Evolutionary conservation across 2,888 invertebrate species (phyloP).

Genomic region (Drosophila mercatorum): DNA sequence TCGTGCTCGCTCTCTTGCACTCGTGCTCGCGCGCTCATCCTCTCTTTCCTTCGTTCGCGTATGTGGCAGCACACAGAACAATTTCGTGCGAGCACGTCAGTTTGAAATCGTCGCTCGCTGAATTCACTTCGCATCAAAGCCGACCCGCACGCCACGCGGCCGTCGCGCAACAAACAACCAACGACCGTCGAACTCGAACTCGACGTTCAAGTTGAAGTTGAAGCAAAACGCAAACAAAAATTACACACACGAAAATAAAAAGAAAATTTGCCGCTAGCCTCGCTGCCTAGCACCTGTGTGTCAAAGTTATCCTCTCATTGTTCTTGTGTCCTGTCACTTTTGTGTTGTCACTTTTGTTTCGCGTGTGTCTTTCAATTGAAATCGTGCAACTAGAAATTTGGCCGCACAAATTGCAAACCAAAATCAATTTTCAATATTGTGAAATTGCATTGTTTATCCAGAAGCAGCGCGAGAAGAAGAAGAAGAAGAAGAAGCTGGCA

Average conservation of each 20-base stretch:
- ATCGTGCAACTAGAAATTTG: constrained; percentile 37
- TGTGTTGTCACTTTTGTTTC: constrained; percentile 23
- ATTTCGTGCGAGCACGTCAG: constrained; percentile 54
- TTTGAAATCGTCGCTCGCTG: constrained; percentile 80
- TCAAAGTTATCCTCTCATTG: constrained; percentile 29
- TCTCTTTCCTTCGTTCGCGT: constrained; percentile 16
- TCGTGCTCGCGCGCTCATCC: constrained; percentile 5
- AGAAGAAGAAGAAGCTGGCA: not conserved
- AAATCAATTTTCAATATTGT: constrained; percentile 48
- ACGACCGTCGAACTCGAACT: constrained; percentile 53
- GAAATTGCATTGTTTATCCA: constrained; percentile 28
- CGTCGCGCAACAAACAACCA: constrained; percentile 65
- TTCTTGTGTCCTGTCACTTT: constrained; percentile 37
- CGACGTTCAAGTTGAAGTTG: constrained; percentile 41
- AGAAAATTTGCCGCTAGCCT: constrained; percentile 47
- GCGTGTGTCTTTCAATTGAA: constrained; percentile 49
- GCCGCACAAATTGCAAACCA: constrained; percentile 33
- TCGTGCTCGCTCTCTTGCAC: constrained; percentile 12
- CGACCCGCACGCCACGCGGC: constrained; percentile 57
- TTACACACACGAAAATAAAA: constrained; percentile 25
- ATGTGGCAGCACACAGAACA: constrained; percentile 37
- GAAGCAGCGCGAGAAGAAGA: not conserved
- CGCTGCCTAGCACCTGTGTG: constrained; percentile 42
- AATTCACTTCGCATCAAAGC: constrained; percentile 61
- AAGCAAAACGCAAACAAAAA: constrained; percentile 35